Percentiles rank a stretch among this genome's conserved stretches.
These are phyloP conservation scores for Pteropus alecto DNA, from an alignment of 2,113 vertebrate genomes.

Conservation along the genomic window DNA sequence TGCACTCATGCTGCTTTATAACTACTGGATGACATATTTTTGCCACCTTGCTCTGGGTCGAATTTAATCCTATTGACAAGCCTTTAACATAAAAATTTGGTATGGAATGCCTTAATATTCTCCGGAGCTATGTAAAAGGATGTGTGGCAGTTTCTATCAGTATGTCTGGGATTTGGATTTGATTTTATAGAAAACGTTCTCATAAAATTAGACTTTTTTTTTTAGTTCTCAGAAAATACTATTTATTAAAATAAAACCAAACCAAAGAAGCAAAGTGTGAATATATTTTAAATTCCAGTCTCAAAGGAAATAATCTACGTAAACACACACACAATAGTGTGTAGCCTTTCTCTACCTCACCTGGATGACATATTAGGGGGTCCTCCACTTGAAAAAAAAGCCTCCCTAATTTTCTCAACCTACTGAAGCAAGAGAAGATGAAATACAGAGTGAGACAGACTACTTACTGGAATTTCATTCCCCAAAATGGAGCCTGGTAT, in stretches of 20 bases:
- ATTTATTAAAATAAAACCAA: conserved; percentile 77
- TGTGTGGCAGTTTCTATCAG: conserved; percentile 81
- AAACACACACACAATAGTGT: conserved; percentile 37
- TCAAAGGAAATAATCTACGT: conserved; percentile 51
- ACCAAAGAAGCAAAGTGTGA: conserved; percentile 68
- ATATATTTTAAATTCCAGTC: conserved; percentile 71
- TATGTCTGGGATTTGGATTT: conserved; percentile 82
- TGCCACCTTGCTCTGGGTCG: conserved; percentile 82
- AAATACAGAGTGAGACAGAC: conserved; percentile 23
- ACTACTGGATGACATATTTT: conserved; percentile 80
- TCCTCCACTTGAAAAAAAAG: conserved; percentile 37
- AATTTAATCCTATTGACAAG: conserved; percentile 82
- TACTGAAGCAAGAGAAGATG: conserved; percentile 40
- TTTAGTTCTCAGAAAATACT: conserved; percentile 76
- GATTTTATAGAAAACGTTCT: conserved; percentile 82
- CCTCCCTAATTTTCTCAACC: conserved; percentile 46
- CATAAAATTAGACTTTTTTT: conserved; percentile 81
- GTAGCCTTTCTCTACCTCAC: not conserved
- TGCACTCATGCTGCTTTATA: conserved; percentile 80
- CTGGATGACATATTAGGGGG: not conserved
- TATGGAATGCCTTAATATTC: conserved; percentile 77
- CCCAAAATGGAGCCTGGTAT: not conserved
- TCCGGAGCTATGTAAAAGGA: conserved; percentile 80
- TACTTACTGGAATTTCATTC: not conserved
- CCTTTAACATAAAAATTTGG: conserved; percentile 77